A percentile compares a stretch with the other conserved stretches of the same genome.
phyloP scores from a whole-genome alignment of 1,140 invertebrate species.

The Ceratosolen fusciceps region DNA sequence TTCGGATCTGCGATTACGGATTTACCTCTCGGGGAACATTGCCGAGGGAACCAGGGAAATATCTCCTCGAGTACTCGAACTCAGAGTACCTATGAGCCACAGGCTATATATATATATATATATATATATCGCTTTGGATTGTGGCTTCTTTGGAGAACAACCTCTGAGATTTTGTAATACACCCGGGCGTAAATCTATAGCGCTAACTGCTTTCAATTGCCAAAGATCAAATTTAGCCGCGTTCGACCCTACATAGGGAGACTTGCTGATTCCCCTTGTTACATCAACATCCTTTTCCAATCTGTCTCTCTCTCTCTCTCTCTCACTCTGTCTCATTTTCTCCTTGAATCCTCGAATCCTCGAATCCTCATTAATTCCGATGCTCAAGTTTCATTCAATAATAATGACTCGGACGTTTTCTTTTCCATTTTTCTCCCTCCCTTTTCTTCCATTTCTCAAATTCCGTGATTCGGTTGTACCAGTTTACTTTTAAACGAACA shows the following conservation, averaged over 20 bases:
- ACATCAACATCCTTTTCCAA: slow-evolving; percentile 47
- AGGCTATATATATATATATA: not conserved
- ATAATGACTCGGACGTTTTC: not conserved
- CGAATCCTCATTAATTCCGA: slow-evolving; percentile 25
- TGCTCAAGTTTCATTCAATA: slow-evolving; percentile 22
- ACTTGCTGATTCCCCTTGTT: slow-evolving; percentile 42
- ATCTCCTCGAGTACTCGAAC: not conserved
- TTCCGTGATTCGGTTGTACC: not conserved
- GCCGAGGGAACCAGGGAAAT: not conserved
- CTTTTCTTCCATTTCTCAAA: not conserved
- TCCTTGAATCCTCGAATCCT: not conserved
- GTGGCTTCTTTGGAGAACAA: slow-evolving; percentile 34
- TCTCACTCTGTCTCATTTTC: not conserved
- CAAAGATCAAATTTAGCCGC: not conserved
- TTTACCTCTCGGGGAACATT: slow-evolving; percentile 36
- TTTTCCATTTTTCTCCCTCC: not conserved
- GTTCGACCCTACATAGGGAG: not conserved
- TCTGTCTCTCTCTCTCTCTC: not conserved
- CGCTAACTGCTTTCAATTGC: slow-evolving; percentile 38
- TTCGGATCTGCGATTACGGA: slow-evolving; percentile 22
- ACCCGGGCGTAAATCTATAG: not conserved
- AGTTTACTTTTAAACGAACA: not conserved
- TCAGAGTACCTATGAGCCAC: not conserved
- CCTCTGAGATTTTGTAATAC: slow-evolving; percentile 27
- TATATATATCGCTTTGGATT: slow-evolving; percentile 37